These are phyloP conservation scores for Clytia hemisphaerica DNA, from an alignment of 30 jellyfish, hydroid and myxozoan species.

Conservation along the genomic window DNA sequence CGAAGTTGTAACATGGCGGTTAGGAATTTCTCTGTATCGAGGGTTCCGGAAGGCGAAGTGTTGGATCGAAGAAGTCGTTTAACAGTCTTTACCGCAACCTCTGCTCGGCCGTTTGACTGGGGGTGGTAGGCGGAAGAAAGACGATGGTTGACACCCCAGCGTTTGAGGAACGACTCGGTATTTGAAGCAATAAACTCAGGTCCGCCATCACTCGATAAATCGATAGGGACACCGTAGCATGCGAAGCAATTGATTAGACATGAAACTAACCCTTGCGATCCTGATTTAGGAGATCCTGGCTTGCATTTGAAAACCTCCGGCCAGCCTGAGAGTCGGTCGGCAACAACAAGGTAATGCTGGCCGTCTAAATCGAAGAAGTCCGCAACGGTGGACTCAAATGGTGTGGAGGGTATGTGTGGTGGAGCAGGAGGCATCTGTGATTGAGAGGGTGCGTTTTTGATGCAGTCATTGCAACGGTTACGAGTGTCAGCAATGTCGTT, in stretches of 20 bases:
- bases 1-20: too few species aligned
- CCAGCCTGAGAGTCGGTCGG: neutral
- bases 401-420: neutral
- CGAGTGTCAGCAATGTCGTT: neutral
- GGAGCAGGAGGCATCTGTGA: constrained; percentile 1
- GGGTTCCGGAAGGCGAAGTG: too few species aligned
- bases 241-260: neutral
- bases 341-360: neutral
- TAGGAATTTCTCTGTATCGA: too few species aligned
- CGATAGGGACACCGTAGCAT: neutral
- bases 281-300: constrained; percentile 1
- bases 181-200: neutral
- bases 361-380: constrained; percentile 1
- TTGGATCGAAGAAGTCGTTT: too few species aligned
- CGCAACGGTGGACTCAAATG: neutral
- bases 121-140: too few species aligned
- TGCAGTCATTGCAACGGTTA: neutral
- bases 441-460: neutral
- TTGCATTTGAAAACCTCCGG: neutral
- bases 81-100: too few species aligned
- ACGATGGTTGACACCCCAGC: neutral
- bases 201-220: neutral
- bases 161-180: neutral
- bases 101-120: constrained; percentile 43
- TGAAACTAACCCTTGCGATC: neutral